A percentile compares a stretch with the other conserved stretches of the same genome.
Conservation (phyloP, 2,113 vertebrate species). For the Anser brachyrhynchus region DNA sequence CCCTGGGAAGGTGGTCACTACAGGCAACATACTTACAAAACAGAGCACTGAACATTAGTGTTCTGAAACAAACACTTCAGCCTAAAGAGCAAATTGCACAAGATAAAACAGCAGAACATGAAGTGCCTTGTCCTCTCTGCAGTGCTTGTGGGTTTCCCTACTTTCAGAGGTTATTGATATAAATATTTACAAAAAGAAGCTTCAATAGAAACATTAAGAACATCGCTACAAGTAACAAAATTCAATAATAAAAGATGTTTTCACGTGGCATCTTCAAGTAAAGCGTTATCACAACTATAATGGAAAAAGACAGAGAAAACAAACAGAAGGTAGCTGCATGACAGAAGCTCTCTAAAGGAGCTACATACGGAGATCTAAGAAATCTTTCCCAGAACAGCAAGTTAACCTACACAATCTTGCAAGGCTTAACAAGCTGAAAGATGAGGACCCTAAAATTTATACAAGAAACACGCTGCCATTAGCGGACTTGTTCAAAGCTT, state of each 20-base stretch:
- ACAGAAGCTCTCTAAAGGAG: background rate
- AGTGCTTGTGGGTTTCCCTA: background rate
- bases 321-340: background rate
- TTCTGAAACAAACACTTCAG: background rate
- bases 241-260: background rate
- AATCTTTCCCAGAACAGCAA: background rate
- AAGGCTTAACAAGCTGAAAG: background rate
- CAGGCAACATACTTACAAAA: background rate
- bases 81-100: background rate
- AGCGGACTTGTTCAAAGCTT: background rate
- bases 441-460: background rate
- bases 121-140: background rate
- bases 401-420: background rate
- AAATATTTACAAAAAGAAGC: background rate
- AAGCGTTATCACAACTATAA: background rate
- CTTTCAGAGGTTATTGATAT: background rate
- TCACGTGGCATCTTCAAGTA: background rate
- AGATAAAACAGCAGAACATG: background rate
- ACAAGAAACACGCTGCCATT: background rate
- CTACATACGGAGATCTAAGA: background rate
- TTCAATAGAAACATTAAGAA: background rate
- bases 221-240: background rate
- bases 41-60: fast-evolving
- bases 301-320: background rate
- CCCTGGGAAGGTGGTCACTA: background rate